A percentile compares a stretch with the other conserved stretches of the same genome.
These are phyloP conservation scores for Leptinotarsa juncta DNA, from an alignment of 2,888 invertebrate genomes.

Conservation along the genomic window DNA sequence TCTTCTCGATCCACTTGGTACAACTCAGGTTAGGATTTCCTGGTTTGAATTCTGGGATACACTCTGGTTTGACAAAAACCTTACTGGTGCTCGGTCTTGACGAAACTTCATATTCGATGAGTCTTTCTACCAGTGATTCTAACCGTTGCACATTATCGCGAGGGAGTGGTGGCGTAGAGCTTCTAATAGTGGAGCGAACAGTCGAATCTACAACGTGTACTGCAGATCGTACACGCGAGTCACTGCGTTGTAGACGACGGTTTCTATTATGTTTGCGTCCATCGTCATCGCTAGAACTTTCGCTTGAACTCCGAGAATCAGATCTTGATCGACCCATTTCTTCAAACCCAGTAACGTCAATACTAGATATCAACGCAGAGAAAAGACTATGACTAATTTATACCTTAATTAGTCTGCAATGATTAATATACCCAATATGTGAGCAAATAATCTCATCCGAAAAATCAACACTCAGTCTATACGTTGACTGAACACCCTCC, in stretches of 20 bases:
- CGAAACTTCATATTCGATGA: constrained; percentile 2
- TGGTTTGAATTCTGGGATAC: constrained; percentile 35
- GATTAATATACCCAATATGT: no score
- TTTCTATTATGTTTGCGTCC: background rate
- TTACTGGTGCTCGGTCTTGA: constrained; percentile 2
- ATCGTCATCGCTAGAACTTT: background rate
- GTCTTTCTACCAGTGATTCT: background rate
- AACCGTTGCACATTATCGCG: background rate
- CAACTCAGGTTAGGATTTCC: constrained; percentile 22
- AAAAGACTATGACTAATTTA: no score
- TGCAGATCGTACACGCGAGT: background rate
- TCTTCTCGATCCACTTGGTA: constrained; percentile 34
- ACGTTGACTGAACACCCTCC: no score
- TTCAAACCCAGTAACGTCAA: no score
- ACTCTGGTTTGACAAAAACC: constrained; percentile 23
- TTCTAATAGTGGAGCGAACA: background rate
- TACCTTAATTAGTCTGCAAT: no score
- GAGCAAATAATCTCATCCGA: no score
- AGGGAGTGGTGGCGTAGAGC: background rate
- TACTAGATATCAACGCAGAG: no score
- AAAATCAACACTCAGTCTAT: no score
- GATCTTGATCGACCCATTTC: background rate
- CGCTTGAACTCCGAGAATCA: constrained; percentile 6
- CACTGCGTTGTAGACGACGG: background rate
- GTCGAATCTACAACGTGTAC: background rate